Base-by-base conservation (phyloP, 2,888 invertebrate species). In the Arrhopalites spinosus region DNA sequence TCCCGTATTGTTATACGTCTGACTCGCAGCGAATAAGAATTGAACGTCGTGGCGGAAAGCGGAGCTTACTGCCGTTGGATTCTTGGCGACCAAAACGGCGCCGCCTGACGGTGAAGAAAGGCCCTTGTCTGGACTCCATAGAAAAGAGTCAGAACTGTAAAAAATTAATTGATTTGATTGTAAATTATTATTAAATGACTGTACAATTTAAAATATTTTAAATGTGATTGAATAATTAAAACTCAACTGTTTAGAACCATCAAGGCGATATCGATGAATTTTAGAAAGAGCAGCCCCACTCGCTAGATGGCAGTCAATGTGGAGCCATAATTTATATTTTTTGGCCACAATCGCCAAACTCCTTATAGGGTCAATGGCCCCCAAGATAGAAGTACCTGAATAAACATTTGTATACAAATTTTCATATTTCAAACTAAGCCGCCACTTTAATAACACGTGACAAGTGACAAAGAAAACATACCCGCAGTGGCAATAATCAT, bases 401-500 rank as follows among this genome's bases (percentile, higher is more conserved):
- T 70, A 45, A 7, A 7, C 45, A 15, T 45, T 11, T 45, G 7
- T 11, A 11, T 45, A 17, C 13, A 13, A 13, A 47, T 47, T 47
- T 47, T 47, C 1, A 1, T 2, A 2, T 47, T 47, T 7, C 1
- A 7, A 17, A 17, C n/a, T 47, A 47, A 47, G n/a, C 13, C 7
- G 45, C 15, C 8, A 45, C 15, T 45, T 45, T 47, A 47, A 2
- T 2, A 7, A 7, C n/a, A 47, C 13, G n/a, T 47, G n/a, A 17
- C 13, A 47, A 7, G n/a, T 45, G 45, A 11, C 8, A 15, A 11
- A 11, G 7, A 45, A 50, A 61, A 69, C 15, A 70, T 30, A 5
- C 17, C 68, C 0, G 59, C 15, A 15, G 77, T 78, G 3, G 64
- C 77, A 36, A 59, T 73, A n/a, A 75, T 45, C 45, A 78, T 53